Percentiles rank a stretch among this genome's conserved stretches.
Conservation (phyloP, 2,888 invertebrate genomes). For the Silvanus unidentatus region DNA sequence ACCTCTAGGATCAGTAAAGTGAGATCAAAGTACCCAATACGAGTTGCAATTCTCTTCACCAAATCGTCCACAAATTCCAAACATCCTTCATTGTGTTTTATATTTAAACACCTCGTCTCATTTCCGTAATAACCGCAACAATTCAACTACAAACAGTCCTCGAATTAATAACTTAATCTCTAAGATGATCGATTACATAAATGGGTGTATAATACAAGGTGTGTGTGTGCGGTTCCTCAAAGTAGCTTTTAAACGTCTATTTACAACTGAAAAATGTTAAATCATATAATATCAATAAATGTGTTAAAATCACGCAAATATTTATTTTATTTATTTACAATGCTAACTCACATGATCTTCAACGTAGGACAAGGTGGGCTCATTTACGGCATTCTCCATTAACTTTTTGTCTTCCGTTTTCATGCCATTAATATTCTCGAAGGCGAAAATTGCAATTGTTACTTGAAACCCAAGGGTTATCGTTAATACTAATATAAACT, state of each 20-base stretch:
- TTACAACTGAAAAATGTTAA: too few relatives aligned
- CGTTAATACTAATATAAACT: constrained; percentile 64
- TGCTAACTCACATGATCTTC: constrained; percentile 22
- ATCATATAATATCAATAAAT: not conserved
- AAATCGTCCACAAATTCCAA: not conserved
- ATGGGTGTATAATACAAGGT: too few relatives aligned
- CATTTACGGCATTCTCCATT: constrained; percentile 17
- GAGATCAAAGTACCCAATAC: not conserved
- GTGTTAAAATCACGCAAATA: not conserved
- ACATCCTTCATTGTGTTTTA: not conserved
- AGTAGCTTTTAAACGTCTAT: too few relatives aligned
- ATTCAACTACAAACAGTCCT: not conserved
- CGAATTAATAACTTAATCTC: not conserved
- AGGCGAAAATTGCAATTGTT: constrained; percentile 56
- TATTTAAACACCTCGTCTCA: not conserved
- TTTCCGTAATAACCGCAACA: not conserved
- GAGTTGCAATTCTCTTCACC: not conserved
- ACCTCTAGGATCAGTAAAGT: not conserved
- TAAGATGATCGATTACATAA: too few relatives aligned
- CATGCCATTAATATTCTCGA: constrained; percentile 45
- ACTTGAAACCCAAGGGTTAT: constrained; percentile 62
- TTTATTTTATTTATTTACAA: too few relatives aligned
- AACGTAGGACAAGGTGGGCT: constrained; percentile 16
- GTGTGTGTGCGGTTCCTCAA: too few relatives aligned
- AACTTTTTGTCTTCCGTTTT: constrained; percentile 36